These are phyloP conservation scores for Zygaena filipendulae DNA, from an alignment of 2,888 invertebrate genomes.

Conservation along the genomic window DNA sequence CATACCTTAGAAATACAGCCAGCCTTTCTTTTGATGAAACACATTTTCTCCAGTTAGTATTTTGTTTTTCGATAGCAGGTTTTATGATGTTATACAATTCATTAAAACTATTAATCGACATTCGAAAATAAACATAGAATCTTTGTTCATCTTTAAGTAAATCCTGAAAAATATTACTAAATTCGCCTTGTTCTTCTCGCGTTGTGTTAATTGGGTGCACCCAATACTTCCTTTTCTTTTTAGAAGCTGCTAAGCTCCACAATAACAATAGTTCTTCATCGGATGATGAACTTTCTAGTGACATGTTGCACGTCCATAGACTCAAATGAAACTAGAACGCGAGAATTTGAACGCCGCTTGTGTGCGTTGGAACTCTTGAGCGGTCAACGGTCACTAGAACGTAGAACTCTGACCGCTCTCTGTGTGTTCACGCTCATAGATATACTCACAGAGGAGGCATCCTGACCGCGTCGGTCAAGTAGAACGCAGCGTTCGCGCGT, in stretches of 20 bases:
- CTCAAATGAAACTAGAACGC: constrained; percentile 10
- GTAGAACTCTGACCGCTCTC: constrained; percentile 7
- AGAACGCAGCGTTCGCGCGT: constrained; percentile 4
- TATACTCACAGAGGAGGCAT: constrained; percentile 6
- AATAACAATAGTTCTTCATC: constrained; percentile 4
- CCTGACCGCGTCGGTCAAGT: constrained; percentile 6
- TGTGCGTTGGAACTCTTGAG: constrained; percentile 8
- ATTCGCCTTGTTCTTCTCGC: constrained; percentile 4
- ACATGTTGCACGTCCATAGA: constrained; percentile 6
- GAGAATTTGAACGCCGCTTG: constrained; percentile 10
- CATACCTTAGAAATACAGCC: constrained; percentile 9
- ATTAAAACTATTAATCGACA: constrained; percentile 7
- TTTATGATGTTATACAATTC: constrained; percentile 11
- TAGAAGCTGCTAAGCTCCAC: constrained; percentile 3
- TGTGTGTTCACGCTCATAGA: constrained; percentile 3
- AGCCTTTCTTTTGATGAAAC: constrained; percentile 9
- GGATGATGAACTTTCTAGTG: constrained; percentile 3
- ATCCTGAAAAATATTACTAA: constrained; percentile 4
- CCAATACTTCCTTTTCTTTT: constrained; percentile 5
- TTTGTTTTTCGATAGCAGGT: constrained; percentile 11
- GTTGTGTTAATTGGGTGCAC: constrained; percentile 7
- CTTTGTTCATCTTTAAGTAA: constrained; percentile 9
- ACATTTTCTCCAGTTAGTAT: constrained; percentile 8
- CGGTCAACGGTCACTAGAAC: constrained; percentile 8
- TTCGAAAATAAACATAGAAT: constrained; percentile 5